phyloP scores from a whole-genome alignment of 2,797 vertebrate species.

The Cuculus canorus region DNA sequence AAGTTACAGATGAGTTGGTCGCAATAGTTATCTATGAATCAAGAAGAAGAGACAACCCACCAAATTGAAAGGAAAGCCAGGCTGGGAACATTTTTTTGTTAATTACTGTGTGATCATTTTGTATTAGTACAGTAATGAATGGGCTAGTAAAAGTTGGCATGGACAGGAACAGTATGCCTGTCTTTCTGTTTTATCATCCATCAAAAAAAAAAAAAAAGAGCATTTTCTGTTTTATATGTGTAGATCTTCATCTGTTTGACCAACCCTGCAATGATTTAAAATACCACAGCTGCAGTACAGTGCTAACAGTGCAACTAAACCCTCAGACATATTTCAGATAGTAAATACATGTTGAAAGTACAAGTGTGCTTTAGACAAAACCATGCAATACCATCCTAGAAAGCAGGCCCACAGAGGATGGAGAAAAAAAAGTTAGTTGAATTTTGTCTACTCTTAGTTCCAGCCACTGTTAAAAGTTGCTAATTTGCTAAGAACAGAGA shows the following conservation, averaged over 20 bases:
- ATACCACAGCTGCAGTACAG: not conserved
- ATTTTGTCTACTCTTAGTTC: not conserved
- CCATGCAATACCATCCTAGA: not conserved
- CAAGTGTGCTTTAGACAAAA: not conserved
- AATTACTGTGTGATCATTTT: not conserved
- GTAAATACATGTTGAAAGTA: not conserved
- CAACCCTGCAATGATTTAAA: not conserved
- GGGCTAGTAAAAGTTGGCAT: not conserved
- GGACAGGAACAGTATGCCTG: not conserved
- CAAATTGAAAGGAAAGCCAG: not conserved
- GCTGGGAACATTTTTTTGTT: not conserved
- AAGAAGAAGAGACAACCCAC: not conserved
- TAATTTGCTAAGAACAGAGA: not conserved
- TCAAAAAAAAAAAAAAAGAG: not conserved
- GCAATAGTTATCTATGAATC: not conserved
- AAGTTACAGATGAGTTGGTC: not conserved
- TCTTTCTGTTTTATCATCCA: not conserved
- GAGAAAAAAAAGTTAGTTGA: not conserved
- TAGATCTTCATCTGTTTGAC: not conserved
- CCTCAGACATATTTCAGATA: not conserved
- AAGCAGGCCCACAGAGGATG: not conserved
- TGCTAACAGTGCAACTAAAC: not conserved
- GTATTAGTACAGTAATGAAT: not conserved
- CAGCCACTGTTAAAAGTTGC: not conserved
- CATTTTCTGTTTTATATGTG: not conserved